Percentiles rank a stretch among this genome's conserved stretches.
Evolutionary conservation across 2,113 vertebrate species (phyloP).

Genomic region (Lonchura striata): DNA sequence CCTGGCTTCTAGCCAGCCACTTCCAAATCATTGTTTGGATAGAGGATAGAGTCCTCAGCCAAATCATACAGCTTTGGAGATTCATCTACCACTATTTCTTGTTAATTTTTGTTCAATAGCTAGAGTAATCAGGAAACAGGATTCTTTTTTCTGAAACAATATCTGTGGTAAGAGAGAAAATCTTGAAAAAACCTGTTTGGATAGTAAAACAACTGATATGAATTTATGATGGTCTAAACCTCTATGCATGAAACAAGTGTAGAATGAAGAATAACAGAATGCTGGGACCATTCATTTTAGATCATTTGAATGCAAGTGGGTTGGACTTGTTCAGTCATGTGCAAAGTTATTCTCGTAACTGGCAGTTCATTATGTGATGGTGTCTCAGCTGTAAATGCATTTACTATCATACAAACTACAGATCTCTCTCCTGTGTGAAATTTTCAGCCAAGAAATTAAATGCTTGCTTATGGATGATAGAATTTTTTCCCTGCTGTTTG

Average conservation of each 20-base stretch:
- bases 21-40: not conserved
- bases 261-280: not conserved
- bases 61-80: not conserved
- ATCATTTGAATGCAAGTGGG: not conserved
- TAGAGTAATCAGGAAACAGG: not conserved
- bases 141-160: not conserved
- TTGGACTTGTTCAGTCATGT: not conserved
- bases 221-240: not conserved
- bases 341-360: not conserved
- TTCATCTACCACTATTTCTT: not conserved
- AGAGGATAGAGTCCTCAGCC: not conserved
- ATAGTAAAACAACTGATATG: not conserved
- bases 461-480: not conserved
- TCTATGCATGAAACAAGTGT: not conserved
- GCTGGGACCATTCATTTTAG: not conserved
- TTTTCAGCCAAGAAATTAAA: constrained; percentile 28
- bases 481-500: constrained; percentile 4
- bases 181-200: not conserved
- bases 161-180: not conserved
- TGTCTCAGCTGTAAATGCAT: not conserved
- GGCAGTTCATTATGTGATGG: not conserved
- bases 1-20: not conserved
- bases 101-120: not conserved
- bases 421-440: not conserved
- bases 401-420: not conserved